phyloP scores from a whole-genome alignment of 2,888 invertebrate genomes.

The Dasypolia templi region DNA sequence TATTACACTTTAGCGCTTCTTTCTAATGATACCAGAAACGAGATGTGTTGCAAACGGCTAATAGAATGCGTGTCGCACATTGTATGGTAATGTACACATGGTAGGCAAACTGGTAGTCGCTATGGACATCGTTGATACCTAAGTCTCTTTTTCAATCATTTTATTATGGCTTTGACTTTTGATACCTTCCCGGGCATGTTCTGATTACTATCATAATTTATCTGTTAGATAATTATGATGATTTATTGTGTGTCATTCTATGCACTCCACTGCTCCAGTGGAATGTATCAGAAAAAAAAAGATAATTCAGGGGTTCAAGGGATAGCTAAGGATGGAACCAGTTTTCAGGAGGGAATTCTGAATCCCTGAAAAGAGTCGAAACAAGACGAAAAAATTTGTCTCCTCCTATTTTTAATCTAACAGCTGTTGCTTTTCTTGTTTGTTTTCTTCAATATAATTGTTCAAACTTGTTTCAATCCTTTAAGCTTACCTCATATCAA shows the following conservation, averaged over 20 bases:
- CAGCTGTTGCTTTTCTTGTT: not conserved
- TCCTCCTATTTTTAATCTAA: not conserved
- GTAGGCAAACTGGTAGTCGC: not conserved
- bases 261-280: not conserved
- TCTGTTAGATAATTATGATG: not conserved
- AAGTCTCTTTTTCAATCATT: not conserved
- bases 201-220: not conserved
- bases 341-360: not conserved
- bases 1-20: slow-evolving; percentile 50
- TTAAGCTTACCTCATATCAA: not conserved
- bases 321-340: not conserved
- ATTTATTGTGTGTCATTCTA: not conserved
- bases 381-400: not conserved
- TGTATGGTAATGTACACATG: slow-evolving; percentile 39
- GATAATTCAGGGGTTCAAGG: not conserved
- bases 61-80: slow-evolving; percentile 11
- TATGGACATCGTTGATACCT: not conserved
- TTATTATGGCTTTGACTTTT: not conserved
- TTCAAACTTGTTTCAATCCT: not conserved
- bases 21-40: slow-evolving; percentile 58
- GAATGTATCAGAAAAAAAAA: not conserved
- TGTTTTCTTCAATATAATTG: not conserved
- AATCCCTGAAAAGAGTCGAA: no score
- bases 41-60: slow-evolving; percentile 37
- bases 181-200: not conserved